Conservation (phyloP, 2,113 vertebrate species). For the Tretioscincus oriximinensis region DNA sequence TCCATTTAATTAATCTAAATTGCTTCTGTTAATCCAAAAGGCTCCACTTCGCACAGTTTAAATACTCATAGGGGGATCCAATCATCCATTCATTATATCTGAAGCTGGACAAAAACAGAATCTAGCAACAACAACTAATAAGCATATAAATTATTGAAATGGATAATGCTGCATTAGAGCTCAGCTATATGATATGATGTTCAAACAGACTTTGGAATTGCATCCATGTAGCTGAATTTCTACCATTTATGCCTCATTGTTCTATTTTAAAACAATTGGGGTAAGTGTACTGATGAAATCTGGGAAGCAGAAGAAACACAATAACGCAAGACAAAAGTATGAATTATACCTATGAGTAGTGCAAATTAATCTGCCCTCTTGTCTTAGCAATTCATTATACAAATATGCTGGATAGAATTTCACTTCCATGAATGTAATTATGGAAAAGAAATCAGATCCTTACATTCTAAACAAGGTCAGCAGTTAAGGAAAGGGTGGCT, state of each 20-base stretch:
- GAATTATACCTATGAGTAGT: neutral
- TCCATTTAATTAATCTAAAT: slow-evolving; percentile 9
- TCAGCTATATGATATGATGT: neutral
- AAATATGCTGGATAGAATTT: slow-evolving; percentile 30
- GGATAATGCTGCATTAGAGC: neutral
- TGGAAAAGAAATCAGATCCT: neutral
- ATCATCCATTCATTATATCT: slow-evolving; percentile 6
- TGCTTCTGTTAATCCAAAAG: slow-evolving; percentile 17
- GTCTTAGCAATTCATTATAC: slow-evolving; percentile 19
- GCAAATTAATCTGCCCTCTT: slow-evolving; percentile 37
- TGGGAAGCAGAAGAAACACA: slow-evolving; percentile 7
- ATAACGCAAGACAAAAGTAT: slow-evolving; percentile 40
- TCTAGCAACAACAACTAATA: neutral
- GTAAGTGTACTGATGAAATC: neutral
- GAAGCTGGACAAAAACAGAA: neutral
- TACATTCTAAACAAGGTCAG: slow-evolving; percentile 6
- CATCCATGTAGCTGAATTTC: neutral
- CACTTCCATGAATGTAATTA: neutral
- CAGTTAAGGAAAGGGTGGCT: neutral
- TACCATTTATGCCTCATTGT: neutral
- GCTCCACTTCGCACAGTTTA: neutral
- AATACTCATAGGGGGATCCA: slow-evolving; percentile 9
- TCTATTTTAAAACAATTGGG: slow-evolving; percentile 20
- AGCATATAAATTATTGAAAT: slow-evolving; percentile 28
- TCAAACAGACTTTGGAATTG: slow-evolving; percentile 14